Conservation (phyloP, 30 jellyfish, hydroid and myxozoan species). For the Hydra vulgaris region DNA sequence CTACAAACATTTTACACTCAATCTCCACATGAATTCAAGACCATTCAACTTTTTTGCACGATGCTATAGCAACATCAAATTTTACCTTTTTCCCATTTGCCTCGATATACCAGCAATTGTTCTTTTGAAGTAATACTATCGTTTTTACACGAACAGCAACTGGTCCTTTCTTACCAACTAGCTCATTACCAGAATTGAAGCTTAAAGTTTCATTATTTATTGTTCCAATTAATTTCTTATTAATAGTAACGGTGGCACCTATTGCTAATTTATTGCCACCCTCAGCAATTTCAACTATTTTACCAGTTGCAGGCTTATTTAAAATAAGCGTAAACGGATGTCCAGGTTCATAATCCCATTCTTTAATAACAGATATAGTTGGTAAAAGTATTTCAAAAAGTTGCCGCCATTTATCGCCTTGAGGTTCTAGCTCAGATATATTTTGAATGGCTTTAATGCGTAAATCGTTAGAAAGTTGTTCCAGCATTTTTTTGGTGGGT, state of each 20-base stretch:
- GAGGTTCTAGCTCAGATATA: constrained; percentile 20
- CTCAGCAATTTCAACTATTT: constrained; percentile 47
- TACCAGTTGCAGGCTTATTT: constrained; percentile 52
- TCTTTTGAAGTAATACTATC: constrained; percentile 37
- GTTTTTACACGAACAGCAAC: constrained; percentile 32
- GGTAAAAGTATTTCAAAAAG: constrained; percentile 59
- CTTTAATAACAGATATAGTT: constrained; percentile 40
- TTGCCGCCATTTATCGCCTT: constrained; percentile 46
- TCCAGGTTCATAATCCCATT: constrained; percentile 45
- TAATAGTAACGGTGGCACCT: constrained; percentile 56
- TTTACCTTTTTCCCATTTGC: constrained; percentile 57
- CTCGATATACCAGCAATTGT: constrained; percentile 43
- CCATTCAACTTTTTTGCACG: constrained; percentile 52
- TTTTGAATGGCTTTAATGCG: constrained; percentile 51
- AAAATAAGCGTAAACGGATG: constrained; percentile 15
- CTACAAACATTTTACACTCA: too few relatives aligned
- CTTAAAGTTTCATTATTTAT: background rate
- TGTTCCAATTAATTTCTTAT: constrained; percentile 41
- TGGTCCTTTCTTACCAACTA: constrained; percentile 78
- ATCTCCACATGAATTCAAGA: too few relatives aligned
- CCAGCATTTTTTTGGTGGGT: constrained; percentile 18
- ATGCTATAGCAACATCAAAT: constrained; percentile 50
- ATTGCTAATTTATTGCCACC: constrained; percentile 62
- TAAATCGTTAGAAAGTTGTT: constrained; percentile 18
- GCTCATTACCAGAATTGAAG: constrained; percentile 39